Evolutionary conservation across 2,888 invertebrate genomes (phyloP), one percentile per base, ranked within the genome.

Genomic region (Lochmaea capreae): DNA sequence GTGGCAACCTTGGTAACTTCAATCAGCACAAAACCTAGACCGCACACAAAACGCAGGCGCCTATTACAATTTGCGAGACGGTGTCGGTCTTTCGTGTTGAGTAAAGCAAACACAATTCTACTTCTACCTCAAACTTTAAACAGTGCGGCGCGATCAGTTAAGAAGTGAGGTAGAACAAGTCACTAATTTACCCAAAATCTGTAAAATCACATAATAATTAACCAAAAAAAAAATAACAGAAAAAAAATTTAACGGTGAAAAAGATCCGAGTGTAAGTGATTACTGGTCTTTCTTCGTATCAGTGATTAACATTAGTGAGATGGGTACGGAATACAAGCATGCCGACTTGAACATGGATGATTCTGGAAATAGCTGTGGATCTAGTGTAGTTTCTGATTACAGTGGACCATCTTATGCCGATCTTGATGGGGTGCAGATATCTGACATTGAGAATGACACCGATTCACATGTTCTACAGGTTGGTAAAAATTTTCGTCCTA

Each of bases 401-500:
- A 86, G 86, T 79, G 85, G 85, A 58, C 84, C 85, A 54, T 84
- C 85, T 63, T 90, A 90, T 80, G 90, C 90, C 63, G 90, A 91
- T 81, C 90, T 90, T 72, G 91, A 90, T 69, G 86, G 86, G 73
- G 89, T 90, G 71, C 90, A 90, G 85, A 89, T 90, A 10, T 90
- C 91, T 80, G 90, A 90, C 42, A 62, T 62, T 42, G 69, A 70
- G 39, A 89, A 89, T 14, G 90, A 91, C 73, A 89, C 89, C 16
- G 89, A 83, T 76, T 80, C 81, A 77, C 84, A 84, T 74, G 81
- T 84, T 75, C 81, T 84, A 83, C 86, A 87, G 87, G 87, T 86
- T 80, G 80, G 81, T 80, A 76, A 52, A 73, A 71, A 65, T 18
- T 65, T 61, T 49, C 43, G 3, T n/a, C 3, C 6, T 69, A 52